Evolutionary conservation across 2,113 vertebrate species (phyloP), one percentile per base, ranked within the genome.

Genomic region (Perccottus glenii): DNA sequence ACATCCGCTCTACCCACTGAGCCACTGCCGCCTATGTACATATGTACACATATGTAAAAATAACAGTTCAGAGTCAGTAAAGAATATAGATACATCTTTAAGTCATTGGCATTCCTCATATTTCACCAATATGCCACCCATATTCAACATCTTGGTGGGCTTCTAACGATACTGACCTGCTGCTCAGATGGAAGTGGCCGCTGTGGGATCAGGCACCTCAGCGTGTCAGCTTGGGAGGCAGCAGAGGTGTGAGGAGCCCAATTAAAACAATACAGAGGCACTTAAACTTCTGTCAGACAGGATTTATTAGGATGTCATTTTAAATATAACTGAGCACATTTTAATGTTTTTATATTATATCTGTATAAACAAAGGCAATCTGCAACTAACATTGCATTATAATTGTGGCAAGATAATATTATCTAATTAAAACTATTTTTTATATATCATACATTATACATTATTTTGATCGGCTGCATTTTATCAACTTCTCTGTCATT

Each of bases 231-330:
- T 19, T 50, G 67, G 50, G 59, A 43, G 69, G 57, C 57, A 3
- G 60, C 9, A 53, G 60, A 66, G 58, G 69, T 59, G 69, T 14
- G 44, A 69, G 5, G 32, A 38, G 7, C 8, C 48, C 10, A 6
- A 80, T 60, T 70, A 51, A 52, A 27, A 57, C 58, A 64, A 73
- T 73, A 63, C 60, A 67, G 50, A 69, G 15, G 5, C n/a, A 62
- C 16, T 56, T 35, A 8, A 42, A 45, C 15, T 9, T 4, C 38
- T 19, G 14, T 33, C n/a, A n/a, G n/a, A n/a, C n/a, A n/a, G n/a
- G n/a, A n/a, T n/a, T 19, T 8, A 35, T 11, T 4, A 4, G 6
- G 6, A 14, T 32, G 49, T 50, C 8, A 11, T 50, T 50, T 10
- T 19, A 15, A 50, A 32, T 49, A 16, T 8, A 12, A 27, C 19